Conservation (phyloP, 2,888 invertebrate genomes). For the Tiphia femorata region DNA sequence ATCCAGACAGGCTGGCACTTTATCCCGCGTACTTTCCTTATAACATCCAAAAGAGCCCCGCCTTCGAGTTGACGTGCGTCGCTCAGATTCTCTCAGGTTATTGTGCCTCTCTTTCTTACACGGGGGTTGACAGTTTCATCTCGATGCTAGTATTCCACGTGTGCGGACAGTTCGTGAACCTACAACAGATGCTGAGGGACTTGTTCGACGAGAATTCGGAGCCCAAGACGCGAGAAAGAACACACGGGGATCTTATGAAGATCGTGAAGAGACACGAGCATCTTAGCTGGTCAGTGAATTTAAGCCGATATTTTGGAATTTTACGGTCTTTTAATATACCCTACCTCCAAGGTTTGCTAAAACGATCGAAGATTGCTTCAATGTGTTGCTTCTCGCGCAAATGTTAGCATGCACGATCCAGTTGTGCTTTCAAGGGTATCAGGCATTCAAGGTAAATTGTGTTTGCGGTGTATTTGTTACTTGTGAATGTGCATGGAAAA, state of each 20-base stretch:
- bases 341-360: conserved; percentile 38
- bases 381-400: conserved; percentile 44
- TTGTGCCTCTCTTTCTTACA: neutral
- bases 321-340: too few species aligned
- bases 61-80: conserved; percentile 1
- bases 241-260: conserved; percentile 13
- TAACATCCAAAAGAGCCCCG: conserved; percentile 2
- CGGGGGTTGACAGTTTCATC: conserved; percentile 9
- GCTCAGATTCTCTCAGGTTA: neutral
- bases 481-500: too few species aligned
- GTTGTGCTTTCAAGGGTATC: conserved; percentile 51
- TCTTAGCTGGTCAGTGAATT: conserved; percentile 28
- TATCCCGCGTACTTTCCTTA: neutral
- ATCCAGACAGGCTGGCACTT: neutral
- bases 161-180: conserved; percentile 14
- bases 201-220: neutral
- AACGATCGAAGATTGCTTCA: conserved; percentile 49
- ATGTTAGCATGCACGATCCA: conserved; percentile 44
- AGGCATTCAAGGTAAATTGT: conserved; percentile 38
- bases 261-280: conserved; percentile 37
- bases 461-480: too few species aligned
- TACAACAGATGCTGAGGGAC: neutral
- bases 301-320: too few species aligned
- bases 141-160: conserved; percentile 12
- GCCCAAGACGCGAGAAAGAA: neutral